Conservation (phyloP, 2,888 invertebrate species). For the Agrochola lota region DNA sequence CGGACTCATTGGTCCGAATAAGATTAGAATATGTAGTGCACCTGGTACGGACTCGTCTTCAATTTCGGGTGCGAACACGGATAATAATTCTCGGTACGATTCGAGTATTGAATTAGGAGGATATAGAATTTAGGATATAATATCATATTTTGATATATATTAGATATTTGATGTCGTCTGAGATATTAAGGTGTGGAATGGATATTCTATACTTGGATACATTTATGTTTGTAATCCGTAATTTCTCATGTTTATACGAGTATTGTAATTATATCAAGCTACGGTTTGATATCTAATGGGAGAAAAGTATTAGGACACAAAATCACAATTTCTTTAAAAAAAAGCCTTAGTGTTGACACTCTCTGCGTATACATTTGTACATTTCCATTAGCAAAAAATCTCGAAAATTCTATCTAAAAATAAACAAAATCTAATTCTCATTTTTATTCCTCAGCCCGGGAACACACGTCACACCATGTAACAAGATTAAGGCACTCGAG, state of each 20-base stretch:
- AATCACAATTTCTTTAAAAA: too few species aligned
- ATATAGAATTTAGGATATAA: conserved; percentile 7
- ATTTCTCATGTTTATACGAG: neutral
- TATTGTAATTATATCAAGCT: neutral
- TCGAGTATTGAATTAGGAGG: conserved; percentile 5
- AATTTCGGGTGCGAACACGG: conserved; percentile 24
- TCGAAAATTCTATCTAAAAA: neutral
- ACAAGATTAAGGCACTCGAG: conserved; percentile 87
- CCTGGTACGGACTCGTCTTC: conserved; percentile 27
- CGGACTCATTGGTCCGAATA: conserved; percentile 41
- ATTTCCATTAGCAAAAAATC: conserved; percentile 21
- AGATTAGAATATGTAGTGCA: conserved; percentile 34
- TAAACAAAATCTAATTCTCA: conserved; percentile 24
- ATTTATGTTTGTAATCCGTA: neutral
- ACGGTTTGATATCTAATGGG: neutral
- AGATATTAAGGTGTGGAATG: neutral
- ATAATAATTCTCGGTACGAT: conserved; percentile 19
- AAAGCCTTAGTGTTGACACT: conserved; percentile 28
- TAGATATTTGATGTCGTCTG: neutral
- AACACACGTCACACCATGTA: conserved; percentile 84
- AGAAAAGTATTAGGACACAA: too few species aligned
- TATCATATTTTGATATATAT: too few species aligned
- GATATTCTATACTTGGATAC: neutral
- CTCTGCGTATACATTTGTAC: neutral
- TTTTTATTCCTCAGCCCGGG: conserved; percentile 81